Base-by-base conservation (phyloP, 92 coral and sea anemone species). In the Phenganax marumi region DNA sequence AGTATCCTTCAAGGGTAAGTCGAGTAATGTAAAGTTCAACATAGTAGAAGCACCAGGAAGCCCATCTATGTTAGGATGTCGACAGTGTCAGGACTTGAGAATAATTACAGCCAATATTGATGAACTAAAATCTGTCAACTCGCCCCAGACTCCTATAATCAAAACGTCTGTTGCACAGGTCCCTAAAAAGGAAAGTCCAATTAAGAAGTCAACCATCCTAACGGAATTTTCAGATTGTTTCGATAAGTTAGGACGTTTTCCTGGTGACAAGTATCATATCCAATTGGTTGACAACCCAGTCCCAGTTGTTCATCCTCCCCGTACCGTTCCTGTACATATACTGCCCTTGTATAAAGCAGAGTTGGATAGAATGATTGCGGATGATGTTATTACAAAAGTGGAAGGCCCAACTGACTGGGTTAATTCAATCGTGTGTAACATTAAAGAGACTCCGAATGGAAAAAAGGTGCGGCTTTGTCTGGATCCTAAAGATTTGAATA, bases 311-410 rank as follows among this genome's bases (percentile, higher is more conserved):
- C 87, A 86, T 10, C 85, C 85, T n/a, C 89, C 85, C 64, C 78
- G 83, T 62, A 81, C 89, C 46, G 89, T 86, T 10, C 87, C 92
- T 19, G 84, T 89, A 12, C 89, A 89, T 79, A 89, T 89, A n/a
- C 83, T 86, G 33, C 90, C 62, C 8, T 56, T 85, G 57, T 85
- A 85, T 75, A 86, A 89, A 51, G 70, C 68, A 6, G 87, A 85
- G 75, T 78, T 89, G 9, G 87, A 86, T 23, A 81, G 78, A 70
- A 84, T 84, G 82, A 84, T 87, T 17, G 81, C 75, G 10, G 75
- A 56, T 56, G 84, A 87, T 84, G 73, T 86, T 53, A 89, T 84
- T 72, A 77, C 73, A 7, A 75, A 87, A 48, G 88, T 87, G 33
- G 21, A 46, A 2, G 89, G 85, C 50, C 91, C 89, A 6, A 81